Percentiles rank a stretch among this genome's conserved stretches.
phyloP scores from a whole-genome alignment of 2,113 vertebrate species.

The Prinia subflava region DNA sequence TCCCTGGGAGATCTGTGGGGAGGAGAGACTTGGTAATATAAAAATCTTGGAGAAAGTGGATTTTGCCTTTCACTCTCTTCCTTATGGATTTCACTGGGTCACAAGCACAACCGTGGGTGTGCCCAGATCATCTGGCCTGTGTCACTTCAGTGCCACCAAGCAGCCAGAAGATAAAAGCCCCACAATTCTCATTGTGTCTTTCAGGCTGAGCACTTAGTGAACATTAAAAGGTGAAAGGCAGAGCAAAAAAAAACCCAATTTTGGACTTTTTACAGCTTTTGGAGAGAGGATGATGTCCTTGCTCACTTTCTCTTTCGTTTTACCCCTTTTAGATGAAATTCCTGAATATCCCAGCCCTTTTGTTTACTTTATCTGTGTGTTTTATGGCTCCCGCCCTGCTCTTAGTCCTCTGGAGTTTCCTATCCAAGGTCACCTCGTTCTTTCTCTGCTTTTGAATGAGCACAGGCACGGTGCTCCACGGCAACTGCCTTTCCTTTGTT shows the following conservation, averaged over 20 bases:
- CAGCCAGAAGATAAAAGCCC: background rate
- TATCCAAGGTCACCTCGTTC: background rate
- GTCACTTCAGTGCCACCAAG: background rate
- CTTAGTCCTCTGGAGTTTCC: background rate
- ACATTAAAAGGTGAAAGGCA: background rate
- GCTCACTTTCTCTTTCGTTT: background rate
- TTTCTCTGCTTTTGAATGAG: background rate
- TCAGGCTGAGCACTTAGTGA: background rate
- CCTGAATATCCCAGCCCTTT: background rate
- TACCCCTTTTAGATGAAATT: background rate
- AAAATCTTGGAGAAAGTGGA: background rate
- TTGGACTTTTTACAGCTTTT: background rate
- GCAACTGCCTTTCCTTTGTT: background rate
- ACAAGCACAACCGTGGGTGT: background rate
- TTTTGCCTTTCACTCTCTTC: background rate
- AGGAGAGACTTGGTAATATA: background rate
- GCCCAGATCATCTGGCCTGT: background rate
- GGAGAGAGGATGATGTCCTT: background rate
- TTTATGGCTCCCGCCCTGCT: too few relatives aligned
- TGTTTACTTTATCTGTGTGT: background rate
- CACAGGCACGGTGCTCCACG: background rate
- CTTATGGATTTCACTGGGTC: background rate
- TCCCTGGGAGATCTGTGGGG: fast-evolving
- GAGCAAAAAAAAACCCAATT: background rate
- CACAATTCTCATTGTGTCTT: background rate